phyloP scores from a whole-genome alignment of 35 echinoderm and acorn worm genomes.

The Ophioderma brevispina region DNA sequence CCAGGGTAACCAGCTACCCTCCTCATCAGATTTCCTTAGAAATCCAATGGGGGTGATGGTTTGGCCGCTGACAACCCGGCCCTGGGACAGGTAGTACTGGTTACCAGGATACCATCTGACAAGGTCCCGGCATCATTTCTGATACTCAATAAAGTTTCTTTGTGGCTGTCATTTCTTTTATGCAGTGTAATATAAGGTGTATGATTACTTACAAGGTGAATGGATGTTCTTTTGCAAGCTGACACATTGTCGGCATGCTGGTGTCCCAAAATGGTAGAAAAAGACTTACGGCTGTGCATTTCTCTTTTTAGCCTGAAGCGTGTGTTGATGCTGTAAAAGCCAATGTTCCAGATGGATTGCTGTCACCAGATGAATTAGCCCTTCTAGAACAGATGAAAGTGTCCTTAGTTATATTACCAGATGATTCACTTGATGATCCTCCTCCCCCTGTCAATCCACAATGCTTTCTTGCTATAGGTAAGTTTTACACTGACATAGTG shows the following conservation, averaged over 20 bases:
- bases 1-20: no score
- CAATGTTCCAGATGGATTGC: constrained; percentile 63
- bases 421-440: constrained; percentile 42
- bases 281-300: no score
- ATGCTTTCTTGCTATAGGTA: constrained; percentile 84
- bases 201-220: no score
- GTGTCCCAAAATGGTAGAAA: background rate
- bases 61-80: no score
- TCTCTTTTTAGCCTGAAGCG: constrained; percentile 38
- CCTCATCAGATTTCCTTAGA: no score
- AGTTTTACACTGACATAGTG: constrained; percentile 3
- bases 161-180: no score
- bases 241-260: background rate
- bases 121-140: no score
- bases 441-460: constrained; percentile 78
- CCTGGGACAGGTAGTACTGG: no score
- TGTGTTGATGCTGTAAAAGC: constrained; percentile 71
- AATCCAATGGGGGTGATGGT: no score
- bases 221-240: background rate
- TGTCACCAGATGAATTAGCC: constrained; percentile 64
- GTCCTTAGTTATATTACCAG: constrained; percentile 41
- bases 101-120: no score
- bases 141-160: no score
- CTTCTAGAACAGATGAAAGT: constrained; percentile 61
- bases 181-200: no score